Conservation (phyloP, 1,140 invertebrate species). For the Mizuhopecten yessoensis region DNA sequence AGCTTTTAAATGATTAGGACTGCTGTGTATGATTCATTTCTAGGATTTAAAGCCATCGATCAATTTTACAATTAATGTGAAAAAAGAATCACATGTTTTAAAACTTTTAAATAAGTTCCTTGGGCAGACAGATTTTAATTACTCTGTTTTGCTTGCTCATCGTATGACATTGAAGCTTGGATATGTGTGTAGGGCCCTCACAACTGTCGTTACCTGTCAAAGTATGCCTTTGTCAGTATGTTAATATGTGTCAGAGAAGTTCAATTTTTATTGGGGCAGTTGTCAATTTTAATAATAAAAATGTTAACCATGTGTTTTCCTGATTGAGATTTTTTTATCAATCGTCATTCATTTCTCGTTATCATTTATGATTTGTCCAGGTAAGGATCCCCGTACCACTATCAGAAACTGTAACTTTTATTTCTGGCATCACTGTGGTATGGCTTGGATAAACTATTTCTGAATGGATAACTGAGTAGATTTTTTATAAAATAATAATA, state of each 20-base stretch:
- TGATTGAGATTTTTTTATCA: background rate
- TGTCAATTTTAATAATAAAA: background rate
- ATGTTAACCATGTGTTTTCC: background rate
- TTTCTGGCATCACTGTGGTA: too few relatives aligned
- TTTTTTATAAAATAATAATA: too few relatives aligned
- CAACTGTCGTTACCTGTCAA: background rate
- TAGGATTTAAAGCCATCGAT: background rate
- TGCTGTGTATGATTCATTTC: background rate
- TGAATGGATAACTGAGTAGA: too few relatives aligned
- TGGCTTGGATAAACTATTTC: too few relatives aligned
- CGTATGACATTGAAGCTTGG: background rate
- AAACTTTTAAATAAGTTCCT: background rate
- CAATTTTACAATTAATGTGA: background rate
- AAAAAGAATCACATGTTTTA: background rate
- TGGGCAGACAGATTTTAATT: background rate
- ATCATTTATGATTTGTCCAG: too few relatives aligned
- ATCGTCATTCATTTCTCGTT: too few relatives aligned
- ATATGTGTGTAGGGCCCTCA: background rate
- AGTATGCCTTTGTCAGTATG: background rate
- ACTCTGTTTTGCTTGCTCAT: background rate
- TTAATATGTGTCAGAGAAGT: background rate
- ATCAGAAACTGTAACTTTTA: too few relatives aligned
- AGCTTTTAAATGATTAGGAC: background rate
- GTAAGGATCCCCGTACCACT: too few relatives aligned
- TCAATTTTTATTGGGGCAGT: too few relatives aligned